Evolutionary conservation across 1,140 invertebrate species (phyloP).

Genomic region (Batillaria attramentaria): DNA sequence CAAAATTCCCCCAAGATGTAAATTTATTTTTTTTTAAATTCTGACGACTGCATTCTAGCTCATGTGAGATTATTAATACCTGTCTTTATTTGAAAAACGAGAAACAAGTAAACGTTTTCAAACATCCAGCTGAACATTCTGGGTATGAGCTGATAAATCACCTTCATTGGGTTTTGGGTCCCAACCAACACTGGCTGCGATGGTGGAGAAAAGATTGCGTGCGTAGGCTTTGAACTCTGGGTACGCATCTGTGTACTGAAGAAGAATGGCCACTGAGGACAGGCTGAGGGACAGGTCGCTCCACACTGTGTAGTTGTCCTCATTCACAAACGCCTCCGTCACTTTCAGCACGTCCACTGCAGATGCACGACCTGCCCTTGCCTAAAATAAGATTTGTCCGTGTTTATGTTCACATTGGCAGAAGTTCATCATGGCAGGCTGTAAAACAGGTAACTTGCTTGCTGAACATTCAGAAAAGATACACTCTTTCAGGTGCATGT

Average conservation of each 20-base stretch:
- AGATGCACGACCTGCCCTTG: conserved; percentile 87
- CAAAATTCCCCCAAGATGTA: no score
- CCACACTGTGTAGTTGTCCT: conserved; percentile 96
- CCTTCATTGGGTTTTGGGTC: conserved; percentile 68
- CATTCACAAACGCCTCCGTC: conserved; percentile 84
- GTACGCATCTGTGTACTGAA: conserved; percentile 82
- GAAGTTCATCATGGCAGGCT: no score
- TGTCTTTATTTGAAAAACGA: no score
- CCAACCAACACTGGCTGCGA: conserved; percentile 84
- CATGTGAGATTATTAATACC: no score
- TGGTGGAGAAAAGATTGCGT: conserved; percentile 78
- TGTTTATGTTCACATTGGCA: not conserved
- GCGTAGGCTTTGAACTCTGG: conserved; percentile 83
- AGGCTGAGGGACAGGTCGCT: conserved; percentile 86
- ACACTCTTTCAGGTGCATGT: no score
- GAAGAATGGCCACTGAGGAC: conserved; percentile 80
- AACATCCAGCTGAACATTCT: not conserved
- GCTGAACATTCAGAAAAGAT: no score
- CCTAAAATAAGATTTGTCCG: conserved; percentile 64
- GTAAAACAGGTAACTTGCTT: no score
- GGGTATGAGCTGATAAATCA: conserved; percentile 48
- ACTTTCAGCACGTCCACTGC: conserved; percentile 85
- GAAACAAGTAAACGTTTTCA: not conserved
- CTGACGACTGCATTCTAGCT: no score
- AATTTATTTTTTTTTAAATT: no score